Evolutionary conservation across 2,888 invertebrate species (phyloP).

Genomic region (Chironomus tentans): DNA sequence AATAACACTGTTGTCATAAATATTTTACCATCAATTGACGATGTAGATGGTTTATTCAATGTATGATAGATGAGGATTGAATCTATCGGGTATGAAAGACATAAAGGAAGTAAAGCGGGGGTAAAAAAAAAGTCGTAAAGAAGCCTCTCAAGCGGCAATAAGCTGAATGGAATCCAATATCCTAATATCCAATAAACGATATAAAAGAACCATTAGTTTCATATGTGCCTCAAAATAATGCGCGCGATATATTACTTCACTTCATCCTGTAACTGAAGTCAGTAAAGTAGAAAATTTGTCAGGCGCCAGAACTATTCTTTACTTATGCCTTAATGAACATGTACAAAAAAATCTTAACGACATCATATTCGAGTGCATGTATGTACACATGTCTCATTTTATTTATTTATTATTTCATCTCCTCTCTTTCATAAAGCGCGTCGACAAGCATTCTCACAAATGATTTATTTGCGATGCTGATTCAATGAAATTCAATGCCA

Average conservation of each 20-base stretch:
- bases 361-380: background rate
- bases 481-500: background rate
- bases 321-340: background rate
- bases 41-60: background rate
- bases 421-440: background rate
- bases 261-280: background rate
- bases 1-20: background rate
- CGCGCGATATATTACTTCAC: no score
- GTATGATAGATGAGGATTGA: background rate
- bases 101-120: background rate
- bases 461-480: background rate
- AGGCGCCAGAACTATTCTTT: constrained; percentile 1
- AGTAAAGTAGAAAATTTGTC: background rate
- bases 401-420: background rate
- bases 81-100: background rate
- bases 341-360: background rate
- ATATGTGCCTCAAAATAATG: background rate
- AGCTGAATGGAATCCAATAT: constrained; percentile 14
- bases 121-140: background rate
- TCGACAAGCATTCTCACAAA: background rate
- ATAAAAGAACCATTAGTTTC: constrained; percentile 8
- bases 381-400: background rate
- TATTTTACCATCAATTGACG: background rate
- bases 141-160: constrained; percentile 11
- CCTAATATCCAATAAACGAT: constrained; percentile 3